Percentiles rank a stretch among this genome's conserved stretches.
Conservation (phyloP, 2,888 invertebrate species). For the Phengaris alcon region DNA sequence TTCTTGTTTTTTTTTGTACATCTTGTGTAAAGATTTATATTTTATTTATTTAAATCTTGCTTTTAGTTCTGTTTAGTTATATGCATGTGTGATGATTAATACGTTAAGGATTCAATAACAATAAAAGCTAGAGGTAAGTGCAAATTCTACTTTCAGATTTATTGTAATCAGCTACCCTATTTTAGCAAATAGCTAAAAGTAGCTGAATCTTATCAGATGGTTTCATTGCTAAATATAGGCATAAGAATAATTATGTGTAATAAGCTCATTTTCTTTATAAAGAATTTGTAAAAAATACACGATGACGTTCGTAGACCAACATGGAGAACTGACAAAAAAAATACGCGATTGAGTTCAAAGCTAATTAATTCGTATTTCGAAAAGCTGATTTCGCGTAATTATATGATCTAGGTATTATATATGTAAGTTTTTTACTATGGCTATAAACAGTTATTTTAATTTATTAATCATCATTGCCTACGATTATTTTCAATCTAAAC, state of each 20-base stretch:
- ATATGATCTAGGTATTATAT: no score
- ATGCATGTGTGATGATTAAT: slow-evolving; percentile 15
- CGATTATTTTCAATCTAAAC: no score
- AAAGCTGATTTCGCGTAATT: not conserved
- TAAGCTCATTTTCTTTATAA: not conserved
- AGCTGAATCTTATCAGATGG: not conserved
- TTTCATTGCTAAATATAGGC: not conserved
- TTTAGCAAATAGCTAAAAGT: not conserved
- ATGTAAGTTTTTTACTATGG: no score
- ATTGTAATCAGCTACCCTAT: slow-evolving; percentile 10
- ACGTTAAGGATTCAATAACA: slow-evolving; percentile 6
- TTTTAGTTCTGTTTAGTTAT: slow-evolving; percentile 25
- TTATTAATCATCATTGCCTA: no score
- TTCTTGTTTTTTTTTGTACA: slow-evolving; percentile 41
- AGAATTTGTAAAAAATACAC: slow-evolving; percentile 4
- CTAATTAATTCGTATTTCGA: not conserved
- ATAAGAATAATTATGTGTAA: not conserved
- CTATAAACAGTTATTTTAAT: no score
- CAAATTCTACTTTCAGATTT: slow-evolving; percentile 6
- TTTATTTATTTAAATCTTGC: slow-evolving; percentile 31
- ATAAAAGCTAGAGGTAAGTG: slow-evolving; percentile 7
- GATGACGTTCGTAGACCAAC: slow-evolving; percentile 30
- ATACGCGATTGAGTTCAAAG: slow-evolving; percentile 19
- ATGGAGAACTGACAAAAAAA: slow-evolving; percentile 29
- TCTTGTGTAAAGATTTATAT: slow-evolving; percentile 37